Conservation (phyloP, 2,113 vertebrate species). For the Sinocyclocheilus maitianheensis region DNA sequence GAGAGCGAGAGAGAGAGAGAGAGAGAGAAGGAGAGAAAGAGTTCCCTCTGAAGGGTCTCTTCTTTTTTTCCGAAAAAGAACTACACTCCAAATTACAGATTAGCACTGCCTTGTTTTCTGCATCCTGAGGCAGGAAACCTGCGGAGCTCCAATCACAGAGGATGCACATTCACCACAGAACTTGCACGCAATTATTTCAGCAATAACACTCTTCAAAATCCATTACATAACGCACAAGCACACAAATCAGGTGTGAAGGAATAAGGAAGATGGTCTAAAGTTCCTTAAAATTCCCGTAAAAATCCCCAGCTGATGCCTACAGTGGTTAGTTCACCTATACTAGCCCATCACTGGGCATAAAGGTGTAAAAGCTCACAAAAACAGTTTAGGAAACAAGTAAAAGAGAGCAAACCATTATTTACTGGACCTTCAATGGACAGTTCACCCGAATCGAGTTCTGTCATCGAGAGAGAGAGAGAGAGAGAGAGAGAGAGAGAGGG, state of each 20-base stretch:
- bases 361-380: constrained; percentile 69
- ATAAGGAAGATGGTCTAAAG: neutral
- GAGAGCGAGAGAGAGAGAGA: neutral
- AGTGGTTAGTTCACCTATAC: neutral
- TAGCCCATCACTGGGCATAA: neutral
- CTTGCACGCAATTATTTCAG: constrained; percentile 14
- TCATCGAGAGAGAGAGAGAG: constrained; percentile 48
- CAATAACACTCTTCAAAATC: constrained; percentile 23
- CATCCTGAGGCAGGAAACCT: constrained; percentile 47
- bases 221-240: constrained; percentile 2
- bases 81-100: constrained; percentile 71
- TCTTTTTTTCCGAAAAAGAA: constrained; percentile 63
- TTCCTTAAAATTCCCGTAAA: neutral
- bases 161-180: constrained; percentile 19
- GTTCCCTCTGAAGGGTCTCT: constrained; percentile 68
- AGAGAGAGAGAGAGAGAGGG: too few relatives aligned
- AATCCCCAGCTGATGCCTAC: neutral
- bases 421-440: neutral
- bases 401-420: constrained; percentile 49
- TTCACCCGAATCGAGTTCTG: neutral
- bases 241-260: constrained; percentile 18
- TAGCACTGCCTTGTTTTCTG: constrained; percentile 64
- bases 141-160: constrained; percentile 61
- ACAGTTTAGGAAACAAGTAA: constrained; percentile 68
- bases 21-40: neutral